These are phyloP conservation scores for Rostratula benghalensis DNA, from an alignment of 2,113 vertebrate species.

Conservation along the genomic window DNA sequence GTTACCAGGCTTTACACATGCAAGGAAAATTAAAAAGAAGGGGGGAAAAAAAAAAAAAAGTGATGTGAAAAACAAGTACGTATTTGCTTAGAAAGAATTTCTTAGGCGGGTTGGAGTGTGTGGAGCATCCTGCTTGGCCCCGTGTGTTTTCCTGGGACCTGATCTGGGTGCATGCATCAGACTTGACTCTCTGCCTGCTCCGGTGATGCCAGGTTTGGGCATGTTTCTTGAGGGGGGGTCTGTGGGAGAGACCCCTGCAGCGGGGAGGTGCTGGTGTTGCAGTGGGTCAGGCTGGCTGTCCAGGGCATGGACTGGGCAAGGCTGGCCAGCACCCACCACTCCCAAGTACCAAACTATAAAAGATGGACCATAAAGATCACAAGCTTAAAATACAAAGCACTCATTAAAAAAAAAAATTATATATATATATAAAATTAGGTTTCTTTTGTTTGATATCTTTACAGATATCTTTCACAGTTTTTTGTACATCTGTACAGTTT, in stretches of 20 bases:
- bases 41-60: neutral
- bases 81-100: neutral
- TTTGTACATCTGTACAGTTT: no score
- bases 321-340: neutral
- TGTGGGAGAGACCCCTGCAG: neutral
- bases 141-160: neutral
- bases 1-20: neutral
- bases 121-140: fast-evolving
- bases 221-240: neutral
- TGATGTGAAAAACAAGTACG: neutral
- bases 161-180: fast-evolving
- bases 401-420: neutral
- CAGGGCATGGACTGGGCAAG: neutral
- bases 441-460: neutral
- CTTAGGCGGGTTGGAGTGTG: fast-evolving
- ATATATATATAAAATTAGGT: no score
- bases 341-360: fast-evolving
- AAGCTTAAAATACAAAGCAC: fast-evolving
- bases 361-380: neutral
- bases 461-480: no score
- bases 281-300: neutral
- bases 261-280: neutral
- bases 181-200: neutral
- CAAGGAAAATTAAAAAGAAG: neutral
- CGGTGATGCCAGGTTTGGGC: neutral